Conservation (phyloP, 2,888 invertebrate species). For the Euspilapteryx auroguttella region DNA sequence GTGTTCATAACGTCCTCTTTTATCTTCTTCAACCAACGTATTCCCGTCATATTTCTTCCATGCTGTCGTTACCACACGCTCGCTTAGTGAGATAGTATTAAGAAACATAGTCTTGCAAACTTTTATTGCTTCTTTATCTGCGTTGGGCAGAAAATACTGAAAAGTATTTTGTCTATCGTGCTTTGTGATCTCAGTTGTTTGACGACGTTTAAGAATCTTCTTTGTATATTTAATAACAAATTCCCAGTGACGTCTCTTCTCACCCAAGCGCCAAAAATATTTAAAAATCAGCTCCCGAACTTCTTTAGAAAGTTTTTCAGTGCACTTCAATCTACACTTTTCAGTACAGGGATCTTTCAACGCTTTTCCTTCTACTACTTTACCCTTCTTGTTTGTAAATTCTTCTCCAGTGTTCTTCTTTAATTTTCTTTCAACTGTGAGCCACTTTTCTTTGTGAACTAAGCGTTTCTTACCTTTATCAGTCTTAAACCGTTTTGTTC, state of each 20-base stretch:
- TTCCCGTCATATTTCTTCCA: slow-evolving; percentile 5
- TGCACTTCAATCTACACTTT: background rate
- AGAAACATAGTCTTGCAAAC: slow-evolving; percentile 10
- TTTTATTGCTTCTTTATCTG: slow-evolving; percentile 1
- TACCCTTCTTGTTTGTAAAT: slow-evolving; percentile 3
- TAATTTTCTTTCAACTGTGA: slow-evolving; percentile 4
- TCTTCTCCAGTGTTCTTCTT: slow-evolving; percentile 2
- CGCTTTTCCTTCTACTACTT: slow-evolving; percentile 2
- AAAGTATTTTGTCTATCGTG: slow-evolving; percentile 7
- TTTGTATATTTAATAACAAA: slow-evolving; percentile 7
- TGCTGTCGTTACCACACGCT: slow-evolving; percentile 6
- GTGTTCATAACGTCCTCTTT: slow-evolving; percentile 3
- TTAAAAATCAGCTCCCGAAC: slow-evolving; percentile 5
- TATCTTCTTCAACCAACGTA: slow-evolving; percentile 1
- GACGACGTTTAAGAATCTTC: slow-evolving; percentile 7
- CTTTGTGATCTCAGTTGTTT: slow-evolving; percentile 7
- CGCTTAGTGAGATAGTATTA: slow-evolving; percentile 8
- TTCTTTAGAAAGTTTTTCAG: background rate
- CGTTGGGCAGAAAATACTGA: slow-evolving; percentile 7
- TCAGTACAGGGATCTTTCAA: background rate
- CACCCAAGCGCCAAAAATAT: slow-evolving; percentile 8
- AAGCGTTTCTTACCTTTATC: slow-evolving; percentile 3
- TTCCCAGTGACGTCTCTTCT: slow-evolving; percentile 8
- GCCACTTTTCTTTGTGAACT: slow-evolving; percentile 1
- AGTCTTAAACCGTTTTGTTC: slow-evolving; percentile 1